These are phyloP conservation scores for Otus sunia DNA, from an alignment of 2,113 vertebrate species.

Conservation along the genomic window DNA sequence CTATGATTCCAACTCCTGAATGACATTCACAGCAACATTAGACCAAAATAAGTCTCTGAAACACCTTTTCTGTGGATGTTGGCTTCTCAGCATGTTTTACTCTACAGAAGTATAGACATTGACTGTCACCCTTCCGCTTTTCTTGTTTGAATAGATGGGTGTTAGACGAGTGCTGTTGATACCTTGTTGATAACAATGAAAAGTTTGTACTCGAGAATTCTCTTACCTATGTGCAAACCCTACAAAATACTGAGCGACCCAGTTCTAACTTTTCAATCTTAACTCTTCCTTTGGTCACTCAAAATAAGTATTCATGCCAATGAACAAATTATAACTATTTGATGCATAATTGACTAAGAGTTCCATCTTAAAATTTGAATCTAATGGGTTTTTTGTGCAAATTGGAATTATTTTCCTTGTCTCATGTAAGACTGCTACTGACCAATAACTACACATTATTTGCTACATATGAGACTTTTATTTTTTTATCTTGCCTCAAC, in stretches of 20 bases:
- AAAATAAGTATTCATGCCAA: not conserved
- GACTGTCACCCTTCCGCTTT: not conserved
- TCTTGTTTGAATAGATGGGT: not conserved
- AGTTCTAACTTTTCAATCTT: not conserved
- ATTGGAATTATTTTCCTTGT: not conserved
- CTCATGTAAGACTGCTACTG: not conserved
- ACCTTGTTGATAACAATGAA: not conserved
- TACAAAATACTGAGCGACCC: not conserved
- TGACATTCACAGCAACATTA: not conserved
- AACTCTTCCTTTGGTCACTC: not conserved
- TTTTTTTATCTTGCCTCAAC: not conserved
- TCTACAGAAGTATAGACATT: not conserved
- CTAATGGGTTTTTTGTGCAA: not conserved
- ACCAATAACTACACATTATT: not conserved
- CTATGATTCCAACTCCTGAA: not conserved
- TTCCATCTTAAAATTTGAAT: not conserved
- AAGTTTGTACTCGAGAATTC: not conserved
- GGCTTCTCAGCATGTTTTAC: not conserved
- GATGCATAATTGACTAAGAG: not conserved
- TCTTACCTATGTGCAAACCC: not conserved
- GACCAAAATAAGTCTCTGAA: not conserved
- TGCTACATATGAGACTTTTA: slow-evolving; percentile 16
- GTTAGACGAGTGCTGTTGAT: not conserved
- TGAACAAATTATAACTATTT: not conserved
- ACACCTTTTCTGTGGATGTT: not conserved